Evolutionary conservation across 2,888 invertebrate genomes (phyloP).

Genomic region (Lasioglossum leucozonium): DNA sequence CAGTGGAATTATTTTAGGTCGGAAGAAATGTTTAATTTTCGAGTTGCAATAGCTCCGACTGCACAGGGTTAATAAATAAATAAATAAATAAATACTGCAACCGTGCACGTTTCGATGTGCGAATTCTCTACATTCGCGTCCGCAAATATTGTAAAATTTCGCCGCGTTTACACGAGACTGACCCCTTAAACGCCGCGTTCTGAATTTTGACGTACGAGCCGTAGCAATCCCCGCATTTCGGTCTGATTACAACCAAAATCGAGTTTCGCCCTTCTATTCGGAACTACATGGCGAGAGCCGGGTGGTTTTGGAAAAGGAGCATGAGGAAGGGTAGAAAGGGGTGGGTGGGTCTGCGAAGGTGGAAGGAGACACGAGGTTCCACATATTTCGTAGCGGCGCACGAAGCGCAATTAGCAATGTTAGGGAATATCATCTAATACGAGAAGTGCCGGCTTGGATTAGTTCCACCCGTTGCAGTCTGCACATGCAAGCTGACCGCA

Average conservation of each 20-base stretch:
- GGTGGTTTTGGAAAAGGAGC: background rate
- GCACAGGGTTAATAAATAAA: too few species aligned
- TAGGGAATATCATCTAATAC: constrained; percentile 71
- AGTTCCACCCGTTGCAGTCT: constrained; percentile 66
- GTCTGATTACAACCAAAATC: constrained; percentile 63
- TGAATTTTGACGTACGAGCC: constrained; percentile 45
- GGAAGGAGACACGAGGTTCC: constrained; percentile 3
- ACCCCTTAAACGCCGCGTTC: constrained; percentile 16
- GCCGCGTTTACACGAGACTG: background rate
- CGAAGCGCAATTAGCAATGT: constrained; percentile 69
- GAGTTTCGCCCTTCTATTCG: constrained; percentile 53
- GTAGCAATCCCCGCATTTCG: constrained; percentile 45
- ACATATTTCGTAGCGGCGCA: constrained; percentile 56
- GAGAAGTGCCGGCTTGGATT: constrained; percentile 66
- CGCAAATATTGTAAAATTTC: background rate
- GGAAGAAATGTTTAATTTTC: too few species aligned
- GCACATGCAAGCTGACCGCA: constrained; percentile 67
- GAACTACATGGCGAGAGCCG: constrained; percentile 13
- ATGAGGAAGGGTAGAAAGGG: too few species aligned
- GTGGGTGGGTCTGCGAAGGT: background rate
- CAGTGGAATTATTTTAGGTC: too few species aligned
- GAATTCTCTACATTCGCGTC: background rate
- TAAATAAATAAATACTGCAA: too few species aligned
- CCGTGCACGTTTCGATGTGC: background rate
- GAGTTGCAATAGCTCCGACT: too few species aligned